Base-by-base conservation (phyloP, 1,140 invertebrate species). In the Zaprionus nigranus region DNA sequence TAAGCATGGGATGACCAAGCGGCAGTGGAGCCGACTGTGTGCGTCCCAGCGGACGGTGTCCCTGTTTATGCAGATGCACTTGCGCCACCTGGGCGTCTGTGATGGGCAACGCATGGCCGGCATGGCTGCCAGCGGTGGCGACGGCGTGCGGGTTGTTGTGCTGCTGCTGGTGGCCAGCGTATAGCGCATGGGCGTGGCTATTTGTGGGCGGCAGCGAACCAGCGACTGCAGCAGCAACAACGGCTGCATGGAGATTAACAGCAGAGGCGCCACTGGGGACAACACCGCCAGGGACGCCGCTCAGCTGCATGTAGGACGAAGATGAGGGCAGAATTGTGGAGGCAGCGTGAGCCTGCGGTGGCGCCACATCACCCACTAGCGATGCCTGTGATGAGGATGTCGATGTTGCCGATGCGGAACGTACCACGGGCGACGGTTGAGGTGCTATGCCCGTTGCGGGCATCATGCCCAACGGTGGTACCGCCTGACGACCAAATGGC, bases 21-120 rank as follows among this genome's bases (percentile, higher is more conserved):
- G 98, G 98, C 78, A 99, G 93, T 0, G 98, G 98, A 5, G 98
- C 98, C 12, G 97, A 98, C 92, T 98, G 97, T n/a, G 98, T 98
- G 84, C 98, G 95, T 71, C 97, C 97, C 92, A 98, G 94, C 70
- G 97, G 97, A 78, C 97, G 94, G 84, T 96, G 95, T 79, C 95
- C 94, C 93, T 95, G 94, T 93, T 96, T 96, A 92, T 95, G 95
- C 28, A 97, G 94, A 88, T 96, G 95, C 76, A 96, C 96, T 87
- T 96, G 95, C 63, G 96, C 95, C 64, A 93, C 92, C 74, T 93
- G 92, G 36, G 90, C 91, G 78, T 95, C 95, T 88, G 90, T 94
- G 93, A 79, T 92, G 61, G 91, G 90, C 46, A 67, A 9, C 40
- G 40, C 73, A 36, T 79, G 87, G 5, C 28, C 66, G 9, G 15